Evolutionary conservation across 2,797 vertebrate species (phyloP), one percentile per base, ranked within the genome.

Genomic region (Picus viridis): DNA sequence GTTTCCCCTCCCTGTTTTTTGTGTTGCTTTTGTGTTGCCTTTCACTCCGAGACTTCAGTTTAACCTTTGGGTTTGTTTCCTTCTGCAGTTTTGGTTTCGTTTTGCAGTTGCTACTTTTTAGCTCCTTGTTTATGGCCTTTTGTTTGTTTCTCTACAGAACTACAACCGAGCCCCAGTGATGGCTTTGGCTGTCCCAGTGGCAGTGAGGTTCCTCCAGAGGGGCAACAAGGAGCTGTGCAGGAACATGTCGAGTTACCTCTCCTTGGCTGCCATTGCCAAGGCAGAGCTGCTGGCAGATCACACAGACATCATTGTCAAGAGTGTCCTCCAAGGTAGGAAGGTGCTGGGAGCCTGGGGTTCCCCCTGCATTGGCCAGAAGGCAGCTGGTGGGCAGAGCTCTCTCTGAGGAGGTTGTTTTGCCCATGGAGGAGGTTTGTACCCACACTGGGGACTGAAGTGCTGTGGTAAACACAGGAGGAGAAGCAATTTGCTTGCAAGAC

Each of bases 231-330:
- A 99, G 72, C 97, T 99, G 92, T 98, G 98, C 95, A 98, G 98
- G 82, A 99, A 99, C 96, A 99, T 99, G 99, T 99, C 99, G 47
- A 99, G 98, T 92, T 99, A 99, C 77, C 98, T 99, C 47, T 99
- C 99, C 17, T 93, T 99, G 97, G 99, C 98, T 20, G 98, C 98
- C 6, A 99, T 99, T 4, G 97, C 98, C 72, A 97, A 99, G 90
- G 98, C 98, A 0, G 98, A 99, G 20, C 98, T 99, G 53, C 97
- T 99, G 96, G 98, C 98, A 12, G 98, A 98, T 62, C 99, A 99
- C 98, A 98, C 98, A 0, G 98, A 99, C 56, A 97, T 97, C 82
- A 99, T 99, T 56, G 96, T 99, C 62, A 94, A 93, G 63, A 99
- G 99, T 23, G 97, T 99, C 65, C 97, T 99, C 16, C 98, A 98